A percentile compares a stretch with the other conserved stretches of the same genome.
Conservation (phyloP, 2,888 invertebrate genomes). For the Lasiommata megera region DNA sequence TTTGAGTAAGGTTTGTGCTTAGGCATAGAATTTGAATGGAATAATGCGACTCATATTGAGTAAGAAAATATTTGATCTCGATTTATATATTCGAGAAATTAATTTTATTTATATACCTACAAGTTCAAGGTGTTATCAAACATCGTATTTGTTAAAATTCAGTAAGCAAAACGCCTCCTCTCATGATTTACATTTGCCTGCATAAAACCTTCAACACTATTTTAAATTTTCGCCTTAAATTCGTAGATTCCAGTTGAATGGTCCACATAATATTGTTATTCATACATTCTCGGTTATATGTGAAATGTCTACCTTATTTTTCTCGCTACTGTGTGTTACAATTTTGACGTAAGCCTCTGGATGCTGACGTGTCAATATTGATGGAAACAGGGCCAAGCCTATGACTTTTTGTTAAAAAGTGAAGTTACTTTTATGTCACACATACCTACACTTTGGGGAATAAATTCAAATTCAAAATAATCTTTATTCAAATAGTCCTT, state of each 20-base stretch:
- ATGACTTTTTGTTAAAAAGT: conserved; percentile 31
- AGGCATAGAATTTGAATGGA: too few relatives aligned
- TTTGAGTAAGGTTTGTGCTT: too few relatives aligned
- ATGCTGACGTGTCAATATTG: conserved; percentile 46
- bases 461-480: too few relatives aligned
- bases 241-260: conserved; percentile 20
- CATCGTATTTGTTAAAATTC: too few relatives aligned
- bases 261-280: conserved; percentile 14
- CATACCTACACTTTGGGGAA: too few relatives aligned
- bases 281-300: conserved; percentile 25
- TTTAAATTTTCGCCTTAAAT: conserved; percentile 23
- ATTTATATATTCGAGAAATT: too few relatives aligned
- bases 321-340: conserved; percentile 38
- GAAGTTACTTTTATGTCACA: neutral
- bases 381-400: conserved; percentile 26
- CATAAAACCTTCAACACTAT: conserved; percentile 13
- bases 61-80: too few relatives aligned
- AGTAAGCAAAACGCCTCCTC: conserved; percentile 8
- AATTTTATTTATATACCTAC: too few relatives aligned
- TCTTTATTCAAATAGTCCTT: too few relatives aligned
- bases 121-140: too few relatives aligned
- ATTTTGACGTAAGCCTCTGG: conserved; percentile 52
- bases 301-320: conserved; percentile 28
- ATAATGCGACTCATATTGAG: too few relatives aligned
- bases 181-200: conserved; percentile 2